phyloP scores from a whole-genome alignment of 2,113 vertebrate species.

The Eupsittula cactorum region DNA sequence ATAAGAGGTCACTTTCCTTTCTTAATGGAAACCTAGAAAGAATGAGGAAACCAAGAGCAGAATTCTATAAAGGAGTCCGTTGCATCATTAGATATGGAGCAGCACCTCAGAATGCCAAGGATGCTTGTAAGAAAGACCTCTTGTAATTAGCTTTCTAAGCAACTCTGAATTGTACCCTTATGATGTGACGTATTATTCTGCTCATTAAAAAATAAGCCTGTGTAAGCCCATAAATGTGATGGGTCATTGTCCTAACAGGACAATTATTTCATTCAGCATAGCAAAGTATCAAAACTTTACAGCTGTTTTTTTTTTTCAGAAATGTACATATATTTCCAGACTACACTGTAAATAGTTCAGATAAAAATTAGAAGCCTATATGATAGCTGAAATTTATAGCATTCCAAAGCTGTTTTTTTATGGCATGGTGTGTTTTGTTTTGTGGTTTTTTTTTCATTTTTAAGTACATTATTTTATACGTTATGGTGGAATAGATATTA shows the following conservation, averaged over 20 bases:
- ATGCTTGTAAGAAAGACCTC: neutral
- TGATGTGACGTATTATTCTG: neutral
- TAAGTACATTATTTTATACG: neutral
- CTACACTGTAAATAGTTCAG: neutral
- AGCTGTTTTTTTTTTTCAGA: neutral
- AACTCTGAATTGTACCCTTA: neutral
- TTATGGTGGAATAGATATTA: neutral
- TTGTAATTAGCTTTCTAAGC: neutral
- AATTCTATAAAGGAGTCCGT: neutral
- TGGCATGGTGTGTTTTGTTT: neutral
- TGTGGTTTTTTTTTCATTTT: neutral
- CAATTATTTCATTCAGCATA: neutral
- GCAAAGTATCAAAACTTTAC: neutral
- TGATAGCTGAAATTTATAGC: neutral
- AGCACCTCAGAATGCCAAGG: neutral
- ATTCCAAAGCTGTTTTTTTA: rapidly evolving
- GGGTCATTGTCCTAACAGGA: neutral
- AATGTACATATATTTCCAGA: neutral
- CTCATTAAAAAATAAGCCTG: neutral
- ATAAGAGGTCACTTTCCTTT: neutral
- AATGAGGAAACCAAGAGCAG: neutral
- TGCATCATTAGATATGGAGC: neutral
- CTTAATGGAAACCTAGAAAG: neutral
- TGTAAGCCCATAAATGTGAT: neutral
- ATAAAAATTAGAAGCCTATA: neutral